Base-by-base conservation (phyloP, 2,888 invertebrate genomes). In the Stenotaenia linearis region DNA sequence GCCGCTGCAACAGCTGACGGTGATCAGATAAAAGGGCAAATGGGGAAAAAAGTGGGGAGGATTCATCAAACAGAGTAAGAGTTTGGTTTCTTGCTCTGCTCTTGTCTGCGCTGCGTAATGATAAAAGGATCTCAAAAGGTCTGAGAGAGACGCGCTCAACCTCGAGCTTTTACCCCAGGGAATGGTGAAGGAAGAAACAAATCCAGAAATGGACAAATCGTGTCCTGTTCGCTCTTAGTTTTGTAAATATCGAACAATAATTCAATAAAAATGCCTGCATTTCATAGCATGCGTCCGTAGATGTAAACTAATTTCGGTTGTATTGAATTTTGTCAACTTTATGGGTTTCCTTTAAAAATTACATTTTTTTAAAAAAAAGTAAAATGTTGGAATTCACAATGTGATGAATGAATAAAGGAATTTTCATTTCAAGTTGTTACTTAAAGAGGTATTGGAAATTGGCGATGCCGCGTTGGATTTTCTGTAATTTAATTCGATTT, bases 131-230 rank as follows among this genome's bases (percentile, higher is more conserved):
- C 69, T 69, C 69, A 5, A 69, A 69, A 28, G 69, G 25, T 5
- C 28, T 69, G 69, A 23, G 69, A 25, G 69, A 69, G 28, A 69
- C 69, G 69, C 69, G 25, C n/a, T 69, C 69, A 69, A 69, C 69
- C 69, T 69, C 25, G 28, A 69, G 69, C 69, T 69, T 28, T 28
- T 28, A 1, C 23, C 69, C 25, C 69, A 4, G n/a, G 69, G 69
- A 28, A 28, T 23, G 25, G 69, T 28, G 28, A n/a, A 69, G 69
- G 25, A 69, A 7, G 69, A 69, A 69, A 69, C 69, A 69, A 69
- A 69, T 69, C 69, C 69, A 69, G 69, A 69, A 69, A 69, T 69
- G 69, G 69, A 69, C 69, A 69, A 69, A n/a, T 69, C 69, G 12
- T 69, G 69, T 69, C 15, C n/a, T 69, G 69, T 69, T 2, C n/a